Evolutionary conservation across 2,113 vertebrate genomes (phyloP), one percentile per base, ranked within the genome.

Genomic region (Daboia siamensis): DNA sequence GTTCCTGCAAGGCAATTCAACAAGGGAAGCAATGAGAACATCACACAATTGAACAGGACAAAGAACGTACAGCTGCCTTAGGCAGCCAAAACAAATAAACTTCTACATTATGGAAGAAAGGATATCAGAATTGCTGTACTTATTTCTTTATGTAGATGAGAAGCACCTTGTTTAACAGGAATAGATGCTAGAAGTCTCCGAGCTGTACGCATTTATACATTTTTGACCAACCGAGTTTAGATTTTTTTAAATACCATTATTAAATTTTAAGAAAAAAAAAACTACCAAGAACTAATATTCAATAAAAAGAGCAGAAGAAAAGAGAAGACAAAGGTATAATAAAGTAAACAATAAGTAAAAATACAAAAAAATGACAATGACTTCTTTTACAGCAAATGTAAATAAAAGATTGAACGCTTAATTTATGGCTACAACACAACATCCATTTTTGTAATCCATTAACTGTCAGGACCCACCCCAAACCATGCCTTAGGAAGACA

Each of bases 1-100:
- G 95, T 99, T 99, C 98, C 99, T 99, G 96, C 21, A 94, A 94
- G 86, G 87, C 61, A 95, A 0, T 12, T 80, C 44, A 88, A 55
- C 5, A 20, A 8, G 7, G 33, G 6, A 44, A 3, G 10, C 24
- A 55, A n/a, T 15, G 17, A 29, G 55, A 46, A 4, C 5, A 6
- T 1, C 0, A 88, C 4, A 23, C 24, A 15, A 4, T 17, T n/a
- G 51, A 39, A 39, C 39, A 48, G 33, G 20, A 10, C 3, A 59
- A n/a, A 24, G 10, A 44, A 56, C 21, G 15, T 17, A 69, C 29
- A 69, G 4, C 5, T 69, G 15, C 5, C 64, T 5, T 69, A n/a
- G 0, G 11, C 4, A 5, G 29, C 3, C 64, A 69, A 51, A 24
- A 20, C 0, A 1, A 59, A 23, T 3, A 11, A 21, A 57, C 23